Conservation (phyloP, 2,797 vertebrate species). For the Alauda arvensis region DNA sequence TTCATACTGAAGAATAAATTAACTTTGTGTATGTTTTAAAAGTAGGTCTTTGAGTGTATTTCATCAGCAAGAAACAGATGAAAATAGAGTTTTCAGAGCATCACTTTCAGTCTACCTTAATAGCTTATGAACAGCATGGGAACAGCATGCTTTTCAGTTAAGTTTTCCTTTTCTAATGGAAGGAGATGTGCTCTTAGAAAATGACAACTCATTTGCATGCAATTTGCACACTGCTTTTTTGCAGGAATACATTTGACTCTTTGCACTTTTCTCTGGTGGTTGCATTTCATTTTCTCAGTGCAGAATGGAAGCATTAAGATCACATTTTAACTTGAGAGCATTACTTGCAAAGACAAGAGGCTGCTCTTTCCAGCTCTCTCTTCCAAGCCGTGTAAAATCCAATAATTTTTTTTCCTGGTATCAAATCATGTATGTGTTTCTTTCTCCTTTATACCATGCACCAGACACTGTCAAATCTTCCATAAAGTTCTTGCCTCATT, state of each 20-base stretch:
- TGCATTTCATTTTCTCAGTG: background rate
- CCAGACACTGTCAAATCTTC: constrained; percentile 12
- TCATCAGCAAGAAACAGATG: background rate
- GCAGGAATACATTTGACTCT: background rate
- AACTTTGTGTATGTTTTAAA: background rate
- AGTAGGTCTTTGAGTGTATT: background rate
- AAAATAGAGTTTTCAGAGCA: constrained; percentile 14
- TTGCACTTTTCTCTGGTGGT: background rate
- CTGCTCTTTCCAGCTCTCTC: background rate
- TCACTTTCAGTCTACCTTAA: constrained; percentile 1
- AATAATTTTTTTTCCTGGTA: background rate
- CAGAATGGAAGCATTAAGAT: background rate
- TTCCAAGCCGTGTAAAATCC: background rate
- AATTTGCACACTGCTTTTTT: constrained; percentile 12
- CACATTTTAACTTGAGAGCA: background rate
- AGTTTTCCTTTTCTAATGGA: background rate
- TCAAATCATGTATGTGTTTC: background rate
- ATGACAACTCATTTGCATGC: constrained; percentile 14
- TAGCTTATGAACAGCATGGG: background rate
- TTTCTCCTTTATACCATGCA: background rate
- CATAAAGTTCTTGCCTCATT: constrained; percentile 35
- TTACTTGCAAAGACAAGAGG: background rate
- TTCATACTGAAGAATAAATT: constrained; percentile 1
- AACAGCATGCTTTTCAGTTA: background rate
- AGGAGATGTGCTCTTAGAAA: background rate